These are phyloP conservation scores for pig (Sus scrofa) DNA, from an alignment of 2,113 vertebrate species.

Conservation along the genomic window DNA sequence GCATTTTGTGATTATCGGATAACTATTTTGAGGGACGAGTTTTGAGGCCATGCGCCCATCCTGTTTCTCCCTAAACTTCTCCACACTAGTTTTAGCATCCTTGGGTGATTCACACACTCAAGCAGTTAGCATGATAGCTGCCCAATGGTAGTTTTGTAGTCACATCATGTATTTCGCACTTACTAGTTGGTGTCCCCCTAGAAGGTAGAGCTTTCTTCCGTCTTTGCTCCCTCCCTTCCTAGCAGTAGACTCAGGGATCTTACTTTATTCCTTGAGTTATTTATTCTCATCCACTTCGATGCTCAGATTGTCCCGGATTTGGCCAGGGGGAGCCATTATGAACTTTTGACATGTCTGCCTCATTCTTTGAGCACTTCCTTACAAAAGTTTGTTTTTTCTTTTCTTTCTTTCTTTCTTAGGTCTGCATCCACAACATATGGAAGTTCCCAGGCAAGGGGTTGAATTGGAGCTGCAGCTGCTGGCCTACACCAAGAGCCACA, in stretches of 20 bases:
- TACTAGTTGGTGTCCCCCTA: not conserved
- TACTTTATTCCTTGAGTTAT: constrained; percentile 1
- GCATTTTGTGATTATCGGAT: not conserved
- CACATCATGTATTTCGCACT: not conserved
- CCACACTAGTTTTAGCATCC: not conserved
- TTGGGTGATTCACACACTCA: not conserved
- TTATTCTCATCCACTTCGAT: not conserved
- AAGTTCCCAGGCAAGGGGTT: too few species aligned
- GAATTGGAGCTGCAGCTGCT: too few species aligned
- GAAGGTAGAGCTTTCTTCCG: not conserved
- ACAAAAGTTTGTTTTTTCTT: too few species aligned
- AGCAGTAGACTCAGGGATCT: not conserved
- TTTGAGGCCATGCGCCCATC: not conserved
- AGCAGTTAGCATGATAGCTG: not conserved
- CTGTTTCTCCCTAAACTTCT: constrained; percentile 11
- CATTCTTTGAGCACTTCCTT: not conserved
- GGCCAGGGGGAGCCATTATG: not conserved
- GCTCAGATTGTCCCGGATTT: not conserved
- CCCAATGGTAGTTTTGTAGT: constrained; percentile 33
- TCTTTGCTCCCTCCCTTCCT: not conserved
- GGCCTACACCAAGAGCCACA: too few species aligned
- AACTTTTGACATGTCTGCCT: not conserved
- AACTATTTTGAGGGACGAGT: not conserved
- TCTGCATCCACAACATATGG: too few species aligned
- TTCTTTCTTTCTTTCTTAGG: too few species aligned